Evolutionary conservation across 2,113 vertebrate genomes (phyloP).

Genomic region (Kryptolebias marmoratus): DNA sequence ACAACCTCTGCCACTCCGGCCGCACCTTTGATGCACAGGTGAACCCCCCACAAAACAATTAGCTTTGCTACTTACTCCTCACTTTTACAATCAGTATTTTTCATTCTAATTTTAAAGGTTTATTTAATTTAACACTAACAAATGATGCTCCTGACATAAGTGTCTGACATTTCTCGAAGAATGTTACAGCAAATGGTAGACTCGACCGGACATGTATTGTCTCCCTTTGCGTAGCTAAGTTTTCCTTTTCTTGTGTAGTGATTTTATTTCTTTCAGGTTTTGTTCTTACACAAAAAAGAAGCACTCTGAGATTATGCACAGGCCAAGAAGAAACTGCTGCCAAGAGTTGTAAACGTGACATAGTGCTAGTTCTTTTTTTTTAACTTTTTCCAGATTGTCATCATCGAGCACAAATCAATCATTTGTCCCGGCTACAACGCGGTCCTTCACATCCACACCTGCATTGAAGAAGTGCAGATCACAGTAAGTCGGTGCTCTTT

Average conservation of each 20-base stretch:
- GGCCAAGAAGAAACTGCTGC: too few relatives aligned
- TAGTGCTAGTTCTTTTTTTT: not conserved
- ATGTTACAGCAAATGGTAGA: too few relatives aligned
- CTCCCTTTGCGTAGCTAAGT: too few relatives aligned
- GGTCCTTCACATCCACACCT: constrained; percentile 98
- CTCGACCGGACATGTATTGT: too few relatives aligned
- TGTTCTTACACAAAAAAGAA: too few relatives aligned
- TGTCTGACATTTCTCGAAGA: too few relatives aligned
- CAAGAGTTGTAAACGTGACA: too few relatives aligned
- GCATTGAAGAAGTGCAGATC: constrained; percentile 99
- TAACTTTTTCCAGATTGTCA: constrained; percentile 86
- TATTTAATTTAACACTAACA: too few relatives aligned
- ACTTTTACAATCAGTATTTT: not conserved
- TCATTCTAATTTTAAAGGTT: too few relatives aligned
- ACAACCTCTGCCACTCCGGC: constrained; percentile 98
- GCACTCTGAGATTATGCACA: too few relatives aligned
- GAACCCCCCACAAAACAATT: not conserved
- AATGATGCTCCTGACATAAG: too few relatives aligned
- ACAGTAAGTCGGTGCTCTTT: constrained; percentile 83
- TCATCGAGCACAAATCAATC: constrained; percentile 99
- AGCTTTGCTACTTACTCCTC: not conserved
- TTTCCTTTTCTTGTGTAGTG: not conserved
- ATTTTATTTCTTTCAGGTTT: not conserved
- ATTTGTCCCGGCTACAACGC: constrained; percentile 99
- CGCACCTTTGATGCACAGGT: constrained; percentile 99